A percentile compares a stretch with the other conserved stretches of the same genome.
phyloP scores from a whole-genome alignment of 30 jellyfish, hydroid and myxozoan species.

The Rhopilema esculentum region DNA sequence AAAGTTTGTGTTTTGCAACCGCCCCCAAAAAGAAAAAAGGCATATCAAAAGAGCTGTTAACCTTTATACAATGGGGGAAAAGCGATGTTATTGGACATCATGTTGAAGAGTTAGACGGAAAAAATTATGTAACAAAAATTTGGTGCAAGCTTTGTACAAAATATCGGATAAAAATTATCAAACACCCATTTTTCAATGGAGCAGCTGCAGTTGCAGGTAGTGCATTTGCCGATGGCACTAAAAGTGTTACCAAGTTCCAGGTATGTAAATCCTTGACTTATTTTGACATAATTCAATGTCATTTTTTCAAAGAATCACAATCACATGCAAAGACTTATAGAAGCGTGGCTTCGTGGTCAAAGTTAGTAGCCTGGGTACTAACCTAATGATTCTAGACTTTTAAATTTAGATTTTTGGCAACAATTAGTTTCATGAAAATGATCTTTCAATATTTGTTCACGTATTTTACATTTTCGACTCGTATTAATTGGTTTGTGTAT shows the following conservation, averaged over 20 bases:
- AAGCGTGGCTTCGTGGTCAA: constrained; percentile 1
- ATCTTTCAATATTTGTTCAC: too few relatives aligned
- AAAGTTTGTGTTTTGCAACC: constrained; percentile 24
- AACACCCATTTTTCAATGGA: constrained; percentile 34
- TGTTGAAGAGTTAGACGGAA: constrained; percentile 42
- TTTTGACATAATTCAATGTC: neutral
- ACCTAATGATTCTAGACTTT: too few relatives aligned
- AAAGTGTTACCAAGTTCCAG: constrained; percentile 38
- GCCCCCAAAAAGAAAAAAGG: constrained; percentile 22
- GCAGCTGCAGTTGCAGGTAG: constrained; percentile 38
- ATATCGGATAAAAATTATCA: constrained; percentile 20
- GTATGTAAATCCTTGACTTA: constrained; percentile 21
- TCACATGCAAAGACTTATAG: neutral
- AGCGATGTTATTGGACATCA: constrained; percentile 42
- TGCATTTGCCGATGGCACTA: constrained; percentile 58
- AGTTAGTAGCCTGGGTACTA: too few relatives aligned
- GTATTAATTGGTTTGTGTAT: too few relatives aligned
- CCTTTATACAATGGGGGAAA: constrained; percentile 32
- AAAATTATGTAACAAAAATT: constrained; percentile 38
- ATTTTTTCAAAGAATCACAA: constrained; percentile 34
- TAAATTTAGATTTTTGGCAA: too few relatives aligned
- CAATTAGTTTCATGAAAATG: too few relatives aligned
- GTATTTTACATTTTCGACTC: too few relatives aligned
- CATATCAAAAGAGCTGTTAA: constrained; percentile 22
- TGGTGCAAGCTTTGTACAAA: constrained; percentile 59